Evolutionary conservation across 2,113 vertebrate species (phyloP).

Genomic region (Amphilophus citrinellus): DNA sequence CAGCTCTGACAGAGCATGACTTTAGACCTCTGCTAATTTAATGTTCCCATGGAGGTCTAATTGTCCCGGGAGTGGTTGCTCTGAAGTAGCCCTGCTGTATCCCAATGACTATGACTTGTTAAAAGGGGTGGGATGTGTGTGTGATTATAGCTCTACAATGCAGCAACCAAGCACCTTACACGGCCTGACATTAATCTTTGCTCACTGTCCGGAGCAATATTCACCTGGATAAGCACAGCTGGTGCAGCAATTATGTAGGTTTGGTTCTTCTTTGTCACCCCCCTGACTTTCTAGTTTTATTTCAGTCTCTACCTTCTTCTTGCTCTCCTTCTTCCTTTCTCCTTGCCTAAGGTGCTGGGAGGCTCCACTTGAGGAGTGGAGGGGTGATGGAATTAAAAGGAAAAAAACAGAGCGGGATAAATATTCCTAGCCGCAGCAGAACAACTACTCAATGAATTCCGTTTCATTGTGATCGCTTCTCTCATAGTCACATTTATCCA

Average conservation of each 20-base stretch:
- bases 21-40: constrained; percentile 71
- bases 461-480: not conserved
- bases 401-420: constrained; percentile 28
- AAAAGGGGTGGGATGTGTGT: constrained; percentile 54
- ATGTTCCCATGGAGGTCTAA: constrained; percentile 68
- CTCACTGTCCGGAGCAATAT: constrained; percentile 65
- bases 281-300: constrained; percentile 39
- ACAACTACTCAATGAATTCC: constrained; percentile 7
- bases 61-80: constrained; percentile 70
- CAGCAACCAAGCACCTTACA: constrained; percentile 61
- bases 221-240: constrained; percentile 67
- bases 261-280: constrained; percentile 45
- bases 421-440: constrained; percentile 22
- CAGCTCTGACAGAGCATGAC: constrained; percentile 54
- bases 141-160: constrained; percentile 27
- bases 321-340: not conserved
- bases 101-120: constrained; percentile 63
- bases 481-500: constrained; percentile 4
- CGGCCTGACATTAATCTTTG: constrained; percentile 75
- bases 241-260: constrained; percentile 50
- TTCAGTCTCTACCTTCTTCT: constrained; percentile 13
- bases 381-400: constrained; percentile 2
- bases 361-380: not conserved
- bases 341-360: not conserved
- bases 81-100: constrained; percentile 56